Percentiles rank a stretch among this genome's conserved stretches.
Conservation (phyloP, 2,888 invertebrate genomes). For the Mythimna pallens region DNA sequence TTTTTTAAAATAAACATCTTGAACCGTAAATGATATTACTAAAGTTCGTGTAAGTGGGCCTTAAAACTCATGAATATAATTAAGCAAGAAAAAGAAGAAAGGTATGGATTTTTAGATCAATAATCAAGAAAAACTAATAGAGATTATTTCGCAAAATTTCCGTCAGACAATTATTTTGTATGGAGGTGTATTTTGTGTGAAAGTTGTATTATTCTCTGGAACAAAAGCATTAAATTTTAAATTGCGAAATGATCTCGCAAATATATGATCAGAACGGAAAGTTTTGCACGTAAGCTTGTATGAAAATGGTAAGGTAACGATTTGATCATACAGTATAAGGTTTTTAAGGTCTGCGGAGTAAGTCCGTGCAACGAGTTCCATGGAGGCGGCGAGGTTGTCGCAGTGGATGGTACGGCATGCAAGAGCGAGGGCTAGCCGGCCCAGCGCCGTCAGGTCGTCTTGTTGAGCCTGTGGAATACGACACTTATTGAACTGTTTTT, state of each 20-base stretch:
- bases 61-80: neutral
- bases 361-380: slow-evolving; percentile 96
- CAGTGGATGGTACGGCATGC: slow-evolving; percentile 98
- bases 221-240: neutral
- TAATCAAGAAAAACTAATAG: neutral
- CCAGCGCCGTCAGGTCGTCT: slow-evolving; percentile 97
- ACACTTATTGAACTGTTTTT: neutral
- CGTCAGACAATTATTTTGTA: neutral
- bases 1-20: too few relatives aligned
- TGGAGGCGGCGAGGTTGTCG: slow-evolving; percentile 96
- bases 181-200: neutral
- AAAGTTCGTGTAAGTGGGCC: neutral
- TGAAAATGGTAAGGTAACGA: slow-evolving; percentile 18
- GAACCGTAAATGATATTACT: slow-evolving; percentile 3
- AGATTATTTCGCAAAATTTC: slow-evolving; percentile 21
- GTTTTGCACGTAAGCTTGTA: slow-evolving; percentile 22
- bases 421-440: slow-evolving; percentile 96
- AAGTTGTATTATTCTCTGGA: neutral
- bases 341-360: slow-evolving; percentile 98
- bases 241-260: slow-evolving; percentile 19
- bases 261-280: neutral
- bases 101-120: neutral
- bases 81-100: slow-evolving; percentile 7
- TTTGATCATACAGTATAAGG: slow-evolving; percentile 94
- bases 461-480: slow-evolving; percentile 90